phyloP scores from a whole-genome alignment of 2,113 vertebrate genomes.

The Sula dactylatra region DNA sequence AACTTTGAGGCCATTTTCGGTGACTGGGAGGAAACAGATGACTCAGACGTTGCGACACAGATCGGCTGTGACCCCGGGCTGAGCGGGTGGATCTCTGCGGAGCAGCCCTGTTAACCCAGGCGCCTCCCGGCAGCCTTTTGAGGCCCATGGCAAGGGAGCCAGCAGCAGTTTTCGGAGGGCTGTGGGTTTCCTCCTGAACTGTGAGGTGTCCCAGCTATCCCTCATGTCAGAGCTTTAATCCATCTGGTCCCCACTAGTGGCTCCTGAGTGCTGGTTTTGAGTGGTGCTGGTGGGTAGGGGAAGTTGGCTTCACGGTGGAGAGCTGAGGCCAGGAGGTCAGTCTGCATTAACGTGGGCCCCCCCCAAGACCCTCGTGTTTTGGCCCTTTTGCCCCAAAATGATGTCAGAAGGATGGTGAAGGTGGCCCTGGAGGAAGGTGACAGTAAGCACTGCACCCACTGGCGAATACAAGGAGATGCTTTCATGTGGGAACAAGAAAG shows the following conservation, averaged over 20 bases:
- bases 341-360: background rate
- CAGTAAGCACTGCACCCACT: background rate
- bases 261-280: background rate
- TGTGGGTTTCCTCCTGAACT: background rate
- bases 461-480: background rate
- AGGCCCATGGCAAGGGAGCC: background rate
- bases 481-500: background rate
- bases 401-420: background rate
- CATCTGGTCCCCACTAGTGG: background rate
- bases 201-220: background rate
- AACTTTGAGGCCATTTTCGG: constrained; percentile 39
- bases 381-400: background rate
- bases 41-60: constrained; percentile 43
- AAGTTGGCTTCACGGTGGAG: background rate
- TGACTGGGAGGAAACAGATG: constrained; percentile 36
- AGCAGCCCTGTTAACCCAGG: constrained; percentile 4
- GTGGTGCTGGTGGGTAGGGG: background rate
- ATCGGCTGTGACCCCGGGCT: background rate
- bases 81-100: background rate
- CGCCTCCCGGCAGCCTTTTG: background rate
- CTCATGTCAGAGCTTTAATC: background rate
- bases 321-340: background rate
- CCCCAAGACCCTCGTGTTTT: background rate
- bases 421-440: background rate
- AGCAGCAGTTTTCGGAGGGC: background rate